A percentile compares a stretch with the other conserved stretches of the same genome.
Conservation (phyloP, 1,140 invertebrate genomes). For the Oedothorax gibbosus region DNA sequence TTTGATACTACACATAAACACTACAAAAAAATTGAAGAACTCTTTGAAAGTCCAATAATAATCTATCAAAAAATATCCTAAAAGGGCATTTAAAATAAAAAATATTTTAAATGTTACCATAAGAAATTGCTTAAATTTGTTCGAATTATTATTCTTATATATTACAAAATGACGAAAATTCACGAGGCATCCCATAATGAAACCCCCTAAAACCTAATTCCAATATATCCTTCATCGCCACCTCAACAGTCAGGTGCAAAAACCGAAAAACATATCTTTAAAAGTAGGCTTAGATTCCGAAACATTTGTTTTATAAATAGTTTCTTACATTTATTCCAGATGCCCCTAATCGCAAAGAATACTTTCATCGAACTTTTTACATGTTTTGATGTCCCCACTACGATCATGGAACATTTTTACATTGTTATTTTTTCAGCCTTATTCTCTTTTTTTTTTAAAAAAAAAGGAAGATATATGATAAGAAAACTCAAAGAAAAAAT, state of each 20-base stretch:
- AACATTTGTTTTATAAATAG: slow-evolving; percentile 29
- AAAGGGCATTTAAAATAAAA: too few species aligned
- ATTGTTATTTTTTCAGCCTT: slow-evolving; percentile 1
- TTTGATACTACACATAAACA: too few species aligned
- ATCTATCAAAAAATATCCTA: too few species aligned
- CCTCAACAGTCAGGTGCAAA: slow-evolving; percentile 23
- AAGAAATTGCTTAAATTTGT: too few species aligned
- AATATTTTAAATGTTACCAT: too few species aligned
- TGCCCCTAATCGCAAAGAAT: slow-evolving; percentile 25
- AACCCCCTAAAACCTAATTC: too few species aligned
- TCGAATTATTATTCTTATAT: too few species aligned
- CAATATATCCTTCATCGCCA: not conserved
- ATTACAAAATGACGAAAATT: too few species aligned
- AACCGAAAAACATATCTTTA: slow-evolving; percentile 8
- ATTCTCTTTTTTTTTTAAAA: too few species aligned
- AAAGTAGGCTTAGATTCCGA: slow-evolving; percentile 19
- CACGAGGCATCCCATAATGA: too few species aligned
- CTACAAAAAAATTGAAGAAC: too few species aligned
- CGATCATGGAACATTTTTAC: slow-evolving; percentile 21
- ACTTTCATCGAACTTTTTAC: slow-evolving; percentile 22
- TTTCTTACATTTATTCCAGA: not conserved
- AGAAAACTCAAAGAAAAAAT: slow-evolving; percentile 47
- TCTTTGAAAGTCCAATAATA: too few species aligned
- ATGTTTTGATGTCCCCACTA: slow-evolving; percentile 15
- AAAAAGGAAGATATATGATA: not conserved